phyloP scores from a whole-genome alignment of 2,113 vertebrate genomes.

The Mesitornis unicolor region DNA sequence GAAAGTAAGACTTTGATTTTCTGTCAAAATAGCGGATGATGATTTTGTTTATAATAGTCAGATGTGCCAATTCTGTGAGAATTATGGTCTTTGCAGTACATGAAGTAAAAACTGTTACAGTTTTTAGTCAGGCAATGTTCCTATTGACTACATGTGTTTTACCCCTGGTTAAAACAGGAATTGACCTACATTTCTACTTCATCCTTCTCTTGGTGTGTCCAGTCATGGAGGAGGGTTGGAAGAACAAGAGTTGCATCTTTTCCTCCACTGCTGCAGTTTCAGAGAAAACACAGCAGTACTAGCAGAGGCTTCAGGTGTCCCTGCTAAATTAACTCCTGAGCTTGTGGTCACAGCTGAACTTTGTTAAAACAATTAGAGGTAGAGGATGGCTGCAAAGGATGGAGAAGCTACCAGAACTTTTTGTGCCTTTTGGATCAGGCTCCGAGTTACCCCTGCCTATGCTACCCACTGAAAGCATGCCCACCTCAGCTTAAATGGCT shows the following conservation, averaged over 20 bases:
- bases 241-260: not conserved
- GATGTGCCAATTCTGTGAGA: not conserved
- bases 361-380: not conserved
- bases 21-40: constrained; percentile 11
- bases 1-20: constrained; percentile 14
- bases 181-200: not conserved
- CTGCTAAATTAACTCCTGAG: not conserved
- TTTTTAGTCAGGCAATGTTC: not conserved
- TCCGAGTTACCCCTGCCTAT: not conserved
- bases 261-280: not conserved
- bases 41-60: not conserved
- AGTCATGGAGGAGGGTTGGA: not conserved
- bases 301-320: not conserved
- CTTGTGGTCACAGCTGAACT: not conserved
- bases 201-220: not conserved
- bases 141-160: not conserved
- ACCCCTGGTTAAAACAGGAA: not conserved
- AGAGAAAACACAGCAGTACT: not conserved
- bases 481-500: not conserved
- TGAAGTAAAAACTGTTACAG: not conserved
- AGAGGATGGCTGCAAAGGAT: not conserved
- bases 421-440: not conserved
- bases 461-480: not conserved
- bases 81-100: not conserved
- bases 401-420: not conserved